Evolutionary conservation across 2,797 vertebrate genomes (phyloP).

Genomic region (Siniperca scherzeri): DNA sequence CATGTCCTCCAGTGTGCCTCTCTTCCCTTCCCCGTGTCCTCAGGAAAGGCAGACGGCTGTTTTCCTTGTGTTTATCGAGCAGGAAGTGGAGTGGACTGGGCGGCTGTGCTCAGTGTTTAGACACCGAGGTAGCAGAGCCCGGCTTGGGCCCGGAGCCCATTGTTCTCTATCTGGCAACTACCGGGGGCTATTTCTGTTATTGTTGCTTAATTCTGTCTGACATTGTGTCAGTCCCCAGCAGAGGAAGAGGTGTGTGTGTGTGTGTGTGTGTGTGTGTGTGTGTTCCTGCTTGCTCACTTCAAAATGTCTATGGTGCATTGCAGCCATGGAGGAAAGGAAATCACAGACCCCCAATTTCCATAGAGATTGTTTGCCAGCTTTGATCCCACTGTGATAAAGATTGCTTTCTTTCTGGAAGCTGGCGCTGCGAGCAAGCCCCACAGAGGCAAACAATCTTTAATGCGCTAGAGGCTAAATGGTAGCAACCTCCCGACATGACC

Average conservation of each 20-base stretch:
- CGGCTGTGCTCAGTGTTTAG: conserved; percentile 85
- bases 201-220: conserved; percentile 88
- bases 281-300: conserved; percentile 59
- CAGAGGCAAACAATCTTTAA: conserved; percentile 64
- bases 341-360: conserved; percentile 76
- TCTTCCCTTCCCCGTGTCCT: conserved; percentile 66
- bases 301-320: conserved; percentile 64
- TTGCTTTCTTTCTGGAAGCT: conserved; percentile 73
- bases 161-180: conserved; percentile 89
- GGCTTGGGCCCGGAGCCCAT: conserved; percentile 81
- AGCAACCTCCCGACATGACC: conserved; percentile 31
- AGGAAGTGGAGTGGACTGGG: conserved; percentile 86
- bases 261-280: conserved; percentile 56
- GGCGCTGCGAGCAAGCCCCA: conserved; percentile 37
- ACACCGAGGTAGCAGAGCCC: conserved; percentile 81
- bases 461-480: conserved; percentile 28
- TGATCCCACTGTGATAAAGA: conserved; percentile 81
- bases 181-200: conserved; percentile 88
- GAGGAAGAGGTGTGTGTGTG: conserved; percentile 82
- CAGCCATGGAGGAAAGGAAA: conserved; percentile 76
- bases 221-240: conserved; percentile 84
- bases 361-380: conserved; percentile 77
- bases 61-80: conserved; percentile 88
- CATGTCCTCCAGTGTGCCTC: conserved; percentile 65
- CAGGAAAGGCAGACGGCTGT: conserved; percentile 86